Evolutionary conservation across 2,888 invertebrate species (phyloP), one percentile per base, ranked within the genome.

Genomic region (Stenichneumon culpator): DNA sequence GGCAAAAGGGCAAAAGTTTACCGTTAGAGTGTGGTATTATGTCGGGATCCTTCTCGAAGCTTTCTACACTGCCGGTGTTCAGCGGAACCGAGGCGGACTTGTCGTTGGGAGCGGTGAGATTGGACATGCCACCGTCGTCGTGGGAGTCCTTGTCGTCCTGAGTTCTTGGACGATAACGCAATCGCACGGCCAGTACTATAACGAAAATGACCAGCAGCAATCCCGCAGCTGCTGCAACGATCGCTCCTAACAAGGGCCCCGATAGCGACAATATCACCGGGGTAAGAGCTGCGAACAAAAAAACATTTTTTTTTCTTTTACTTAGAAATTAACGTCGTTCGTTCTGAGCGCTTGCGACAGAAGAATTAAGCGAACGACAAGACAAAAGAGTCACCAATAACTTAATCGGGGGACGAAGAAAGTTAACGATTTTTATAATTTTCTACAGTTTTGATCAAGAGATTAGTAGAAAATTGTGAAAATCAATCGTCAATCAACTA

Each of bases 21-120:
- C 93, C 93, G 86, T 93, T 93, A 79, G 92, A 92, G 83, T 93
- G 93, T 47, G 93, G 93, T 86, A 93, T 93, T 87, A 93, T 93
- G 86, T 93, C 93, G 9, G 93, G 93, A 88, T 93, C 92, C 91
- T 93, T 93, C 87, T 93, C 84, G 87, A 93, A 93, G 89, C 93
- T 93, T 88, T 93, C 93, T 86, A 92, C 92, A 89, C 93, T 93
- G 87, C 92, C 93, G 78, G 92, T 89, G 83, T 89, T 93, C 77
- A 92, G 88, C 47, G 93, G 93, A 79, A 93, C 86, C 77, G 91
- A 90, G 70, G 93, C 90, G 65, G 93, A 92, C 88, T 93, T 93
- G 90, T 93, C 93, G 83, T 86, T 89, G 16, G 90, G 91, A 50
- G 88, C 87, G 1, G 83, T 39, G 25, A 86, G 86, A 74, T 86